Base-by-base conservation (phyloP, 35 echinoderm and acorn worm species). In the Patiria miniata region DNA sequence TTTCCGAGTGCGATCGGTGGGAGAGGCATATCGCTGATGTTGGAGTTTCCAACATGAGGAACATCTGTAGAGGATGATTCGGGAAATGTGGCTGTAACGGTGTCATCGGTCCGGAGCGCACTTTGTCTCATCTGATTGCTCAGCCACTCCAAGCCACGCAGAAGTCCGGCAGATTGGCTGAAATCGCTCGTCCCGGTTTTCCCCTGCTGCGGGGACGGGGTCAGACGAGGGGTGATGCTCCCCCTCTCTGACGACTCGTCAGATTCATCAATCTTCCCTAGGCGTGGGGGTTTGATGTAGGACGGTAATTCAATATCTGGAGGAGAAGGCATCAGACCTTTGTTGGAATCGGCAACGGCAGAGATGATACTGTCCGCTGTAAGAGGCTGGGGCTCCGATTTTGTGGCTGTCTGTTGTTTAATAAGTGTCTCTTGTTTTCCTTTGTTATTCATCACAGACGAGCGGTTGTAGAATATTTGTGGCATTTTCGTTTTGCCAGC, bases 91-190 rank as follows among this genome's bases (percentile, higher is more conserved):
- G 8, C 26, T 34, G 65, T 73, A 30, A 73, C 26, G 14, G 14
- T 23, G 34, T 73, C 65, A 26, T 14, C 65, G 34, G 65, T 73
- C 26, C 34, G 21, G 29, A 73, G 65, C 3, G 23, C 65, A 12
- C 21, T 73, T 23, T 73, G 65, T 73, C 65, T 73, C 65, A 73
- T 73, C 65, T 73, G 19, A 23, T 73, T 73, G 34, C 65, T 73
- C 19, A 73, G 65, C 65, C 65, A 73, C 29, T 73, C 65, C 26
- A 73, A 26, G 65, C 65, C 65, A 4, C 65, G 65, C n/a, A 32
- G 26, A 26, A 73, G 34, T 73, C 65, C 26, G 2, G 26, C 23
- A 12, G 42, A 47, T 47, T 47, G 42, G 12, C 42, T 47, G 42
- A 47, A 47, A 47, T 47, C 42, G 12, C 42, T 12, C 21, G 65